Conservation (phyloP, 2,113 vertebrate species). For the Phaethon lepturus region DNA sequence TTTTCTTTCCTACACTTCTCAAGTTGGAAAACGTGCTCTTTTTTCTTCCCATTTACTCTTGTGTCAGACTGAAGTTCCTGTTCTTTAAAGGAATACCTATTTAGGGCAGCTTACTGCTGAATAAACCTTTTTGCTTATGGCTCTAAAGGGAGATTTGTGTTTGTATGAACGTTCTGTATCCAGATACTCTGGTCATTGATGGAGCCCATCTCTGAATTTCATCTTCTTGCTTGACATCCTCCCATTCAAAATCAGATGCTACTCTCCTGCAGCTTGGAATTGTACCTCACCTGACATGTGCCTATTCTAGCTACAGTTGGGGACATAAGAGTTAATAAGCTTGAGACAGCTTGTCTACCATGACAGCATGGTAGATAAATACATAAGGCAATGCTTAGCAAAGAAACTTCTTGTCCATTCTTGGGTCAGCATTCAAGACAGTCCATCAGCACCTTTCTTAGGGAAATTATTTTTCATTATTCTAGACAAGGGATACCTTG, state of each 20-base stretch:
- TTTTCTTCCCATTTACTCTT: background rate
- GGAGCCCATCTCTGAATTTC: background rate
- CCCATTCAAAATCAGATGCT: background rate
- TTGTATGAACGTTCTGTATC: background rate
- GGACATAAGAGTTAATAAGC: background rate
- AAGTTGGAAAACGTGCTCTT: background rate
- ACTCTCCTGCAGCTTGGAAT: background rate
- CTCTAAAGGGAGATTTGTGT: background rate
- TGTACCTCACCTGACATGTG: background rate
- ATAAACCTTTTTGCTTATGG: background rate
- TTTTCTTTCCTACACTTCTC: background rate
- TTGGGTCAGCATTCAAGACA: background rate
- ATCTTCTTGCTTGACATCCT: background rate
- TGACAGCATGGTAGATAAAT: background rate
- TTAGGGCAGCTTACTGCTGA: background rate
- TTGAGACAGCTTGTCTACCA: background rate
- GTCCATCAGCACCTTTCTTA: background rate
- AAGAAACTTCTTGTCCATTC: background rate
- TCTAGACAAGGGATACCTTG: background rate
- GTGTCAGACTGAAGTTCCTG: background rate
- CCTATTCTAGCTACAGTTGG: fast-evolving
- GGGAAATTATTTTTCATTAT: background rate
- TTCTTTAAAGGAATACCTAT: background rate
- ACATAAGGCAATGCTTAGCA: background rate
- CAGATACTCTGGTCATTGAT: background rate